phyloP scores from a whole-genome alignment of 2,797 vertebrate genomes.

The Spheniscus humboldti region DNA sequence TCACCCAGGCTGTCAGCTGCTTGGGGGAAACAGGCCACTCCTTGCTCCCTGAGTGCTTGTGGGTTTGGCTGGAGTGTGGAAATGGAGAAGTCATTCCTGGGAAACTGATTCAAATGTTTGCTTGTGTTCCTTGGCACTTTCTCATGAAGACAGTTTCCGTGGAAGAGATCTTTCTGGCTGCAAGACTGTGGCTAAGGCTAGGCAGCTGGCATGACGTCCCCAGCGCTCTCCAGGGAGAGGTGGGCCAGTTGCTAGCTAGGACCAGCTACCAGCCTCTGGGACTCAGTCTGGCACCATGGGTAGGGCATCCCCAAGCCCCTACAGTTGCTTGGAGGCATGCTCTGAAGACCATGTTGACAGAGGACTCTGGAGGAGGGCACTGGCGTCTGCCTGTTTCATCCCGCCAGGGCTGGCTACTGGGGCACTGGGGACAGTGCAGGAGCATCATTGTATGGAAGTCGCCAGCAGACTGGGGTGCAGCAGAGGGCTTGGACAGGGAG shows the following conservation, averaged over 20 bases:
- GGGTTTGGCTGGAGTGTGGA: not conserved
- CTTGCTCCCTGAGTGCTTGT: not conserved
- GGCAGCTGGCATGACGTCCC: not conserved
- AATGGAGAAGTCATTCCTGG: not conserved
- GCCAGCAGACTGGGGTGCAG: not conserved
- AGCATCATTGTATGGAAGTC: not conserved
- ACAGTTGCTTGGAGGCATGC: not conserved
- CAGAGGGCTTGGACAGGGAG: not conserved
- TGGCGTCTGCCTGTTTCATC: not conserved
- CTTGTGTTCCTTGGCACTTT: constrained; percentile 22
- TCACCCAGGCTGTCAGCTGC: not conserved
- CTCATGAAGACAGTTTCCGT: not conserved
- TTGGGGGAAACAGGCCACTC: not conserved
- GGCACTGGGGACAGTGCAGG: not conserved
- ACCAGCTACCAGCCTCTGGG: not conserved
- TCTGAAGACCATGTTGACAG: not conserved
- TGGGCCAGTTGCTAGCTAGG: not conserved
- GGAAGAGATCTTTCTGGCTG: not conserved
- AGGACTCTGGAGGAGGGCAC: not conserved
- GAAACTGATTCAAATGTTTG: not conserved
- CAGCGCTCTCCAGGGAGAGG: not conserved
- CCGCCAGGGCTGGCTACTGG: fast-evolving
- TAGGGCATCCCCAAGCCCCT: not conserved
- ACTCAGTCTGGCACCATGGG: not conserved
- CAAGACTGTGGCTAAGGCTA: not conserved